These are phyloP conservation scores for Tipula helvola DNA, from an alignment of 2,888 invertebrate species.

Conservation along the genomic window DNA sequence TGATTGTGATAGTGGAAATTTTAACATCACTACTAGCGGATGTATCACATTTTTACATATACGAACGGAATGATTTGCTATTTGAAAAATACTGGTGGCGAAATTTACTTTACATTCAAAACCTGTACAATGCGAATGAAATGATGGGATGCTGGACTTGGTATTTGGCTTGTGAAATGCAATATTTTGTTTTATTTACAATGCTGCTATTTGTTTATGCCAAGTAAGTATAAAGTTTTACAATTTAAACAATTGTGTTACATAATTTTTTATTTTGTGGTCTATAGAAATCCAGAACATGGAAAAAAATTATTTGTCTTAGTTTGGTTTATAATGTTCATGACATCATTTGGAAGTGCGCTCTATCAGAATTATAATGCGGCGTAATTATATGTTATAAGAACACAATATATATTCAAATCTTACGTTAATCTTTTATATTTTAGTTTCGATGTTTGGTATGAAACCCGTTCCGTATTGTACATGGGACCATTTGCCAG, in stretches of 20 bases:
- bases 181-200: conserved; percentile 31
- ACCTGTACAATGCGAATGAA: conserved; percentile 29
- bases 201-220: conserved; percentile 28
- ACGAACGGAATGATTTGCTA: conserved; percentile 32
- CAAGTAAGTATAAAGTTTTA: conserved; percentile 24
- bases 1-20: conserved; percentile 29
- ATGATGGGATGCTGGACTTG: conserved; percentile 37
- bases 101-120: conserved; percentile 34
- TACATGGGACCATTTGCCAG: conserved; percentile 41
- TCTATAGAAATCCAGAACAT: conserved; percentile 10
- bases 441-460: conserved; percentile 27
- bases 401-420: too few relatives aligned
- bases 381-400: background rate
- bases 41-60: conserved; percentile 32
- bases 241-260: background rate
- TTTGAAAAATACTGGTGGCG: conserved; percentile 35
- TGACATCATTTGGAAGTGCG: background rate
- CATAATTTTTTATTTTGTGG: background rate
- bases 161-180: conserved; percentile 37
- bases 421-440: background rate
- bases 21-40: conserved; percentile 30
- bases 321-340: conserved; percentile 7
- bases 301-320: conserved; percentile 11
- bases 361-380: background rate
- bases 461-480: conserved; percentile 33